These are phyloP conservation scores for Synergus gifuensis DNA, from an alignment of 2,888 invertebrate genomes.

Conservation along the genomic window DNA sequence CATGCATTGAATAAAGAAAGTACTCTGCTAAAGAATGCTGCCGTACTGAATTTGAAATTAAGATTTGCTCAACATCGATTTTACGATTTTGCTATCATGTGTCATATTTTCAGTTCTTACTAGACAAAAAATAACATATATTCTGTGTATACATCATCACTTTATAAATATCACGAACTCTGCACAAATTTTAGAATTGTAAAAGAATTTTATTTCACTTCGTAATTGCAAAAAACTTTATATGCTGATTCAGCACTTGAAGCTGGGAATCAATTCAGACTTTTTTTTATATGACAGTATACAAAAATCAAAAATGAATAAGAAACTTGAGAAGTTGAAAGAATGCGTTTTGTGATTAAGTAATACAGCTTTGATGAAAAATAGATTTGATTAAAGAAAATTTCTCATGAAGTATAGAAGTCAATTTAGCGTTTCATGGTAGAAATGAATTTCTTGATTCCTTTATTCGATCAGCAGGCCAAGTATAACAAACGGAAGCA, in stretches of 20 bases:
- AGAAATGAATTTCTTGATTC: constrained; percentile 45
- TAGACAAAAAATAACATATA: background rate
- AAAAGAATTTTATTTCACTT: no score
- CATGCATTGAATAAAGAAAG: constrained; percentile 38
- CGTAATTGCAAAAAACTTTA: no score
- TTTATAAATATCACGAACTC: background rate
- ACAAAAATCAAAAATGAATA: no score
- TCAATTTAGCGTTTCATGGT: background rate
- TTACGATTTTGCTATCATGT: background rate
- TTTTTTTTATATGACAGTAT: no score
- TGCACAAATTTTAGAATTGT: background rate
- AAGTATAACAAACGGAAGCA: constrained; percentile 45
- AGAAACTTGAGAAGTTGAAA: no score
- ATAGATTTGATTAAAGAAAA: background rate
- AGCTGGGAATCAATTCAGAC: no score
- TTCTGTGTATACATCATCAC: no score
- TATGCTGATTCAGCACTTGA: no score
- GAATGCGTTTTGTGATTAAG: background rate
- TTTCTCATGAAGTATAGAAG: background rate
- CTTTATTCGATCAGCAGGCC: constrained; percentile 40
- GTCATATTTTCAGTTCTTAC: background rate
- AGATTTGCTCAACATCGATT: constrained; percentile 27
- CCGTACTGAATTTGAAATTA: constrained; percentile 25
- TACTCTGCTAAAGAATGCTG: constrained; percentile 30
- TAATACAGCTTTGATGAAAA: background rate